Evolutionary conservation across 1,140 invertebrate genomes (phyloP), one percentile per base, ranked within the genome.

Genomic region (Drosophila cardini): DNA sequence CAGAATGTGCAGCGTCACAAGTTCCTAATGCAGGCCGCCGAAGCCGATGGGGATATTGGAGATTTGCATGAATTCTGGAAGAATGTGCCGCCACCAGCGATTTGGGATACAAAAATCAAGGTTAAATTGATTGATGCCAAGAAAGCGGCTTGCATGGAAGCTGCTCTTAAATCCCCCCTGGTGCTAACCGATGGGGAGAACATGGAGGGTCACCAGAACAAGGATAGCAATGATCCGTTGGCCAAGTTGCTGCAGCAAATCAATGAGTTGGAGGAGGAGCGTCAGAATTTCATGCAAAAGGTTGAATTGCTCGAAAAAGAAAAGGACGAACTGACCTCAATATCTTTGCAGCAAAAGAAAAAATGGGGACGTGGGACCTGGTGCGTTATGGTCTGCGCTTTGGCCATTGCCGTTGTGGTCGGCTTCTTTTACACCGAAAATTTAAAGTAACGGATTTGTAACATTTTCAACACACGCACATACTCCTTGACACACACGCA

Each of bases 41-140:
- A 52, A 10, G 45, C 15, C 2, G 16, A 45, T 8, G 46, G 26
- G 0, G 36, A 32, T 1, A 10, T 56, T 4, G 0, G 0, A 3
- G 65, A 84, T 4, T 6, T 82, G 34, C 60, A 56, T 1, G 45
- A 68, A 5, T 89, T 80, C 18, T 89, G 85, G 80, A 83, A 69
- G 30, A 4, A 10, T 0, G 16, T 75, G 5, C 46, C 30, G 4
- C 3, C 62, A 0, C 5, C 7, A 0, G 4, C 18, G 2, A 68
- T 71, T 5, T 84, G 80, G 74, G 57, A 80, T 5, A 55, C 77
- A n/a, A 84, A 72, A 57, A 46, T 89, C 16, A 72, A 21, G 6
- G 79, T 86, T 15, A 72, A 50, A 2, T 36, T 87, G 9, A 1
- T 69, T 11, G 21, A 38, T 1, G 4, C 13, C 0, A 10, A 2